These are phyloP conservation scores for Anabas testudineus DNA, from an alignment of 2,797 vertebrate species.

Conservation along the genomic window DNA sequence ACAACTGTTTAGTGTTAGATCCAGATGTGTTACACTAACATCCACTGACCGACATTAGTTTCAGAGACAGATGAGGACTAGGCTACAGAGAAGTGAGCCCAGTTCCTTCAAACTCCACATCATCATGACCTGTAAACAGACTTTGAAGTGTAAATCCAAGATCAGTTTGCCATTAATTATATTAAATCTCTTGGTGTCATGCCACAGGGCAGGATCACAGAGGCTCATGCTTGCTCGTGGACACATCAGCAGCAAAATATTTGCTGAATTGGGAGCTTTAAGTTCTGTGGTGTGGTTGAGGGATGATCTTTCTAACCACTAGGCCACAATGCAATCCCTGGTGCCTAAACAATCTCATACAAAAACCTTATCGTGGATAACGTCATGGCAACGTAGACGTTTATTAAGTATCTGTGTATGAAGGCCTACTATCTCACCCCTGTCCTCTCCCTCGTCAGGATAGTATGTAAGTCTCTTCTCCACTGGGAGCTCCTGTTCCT, in stretches of 20 bases:
- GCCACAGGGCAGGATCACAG: not conserved
- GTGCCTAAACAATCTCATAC: constrained; percentile 60
- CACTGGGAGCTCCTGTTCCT: constrained; percentile 74
- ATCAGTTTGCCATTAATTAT: not conserved
- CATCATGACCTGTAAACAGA: too few relatives aligned
- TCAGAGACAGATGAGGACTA: not conserved
- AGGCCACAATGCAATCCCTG: constrained; percentile 21
- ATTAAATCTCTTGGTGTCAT: not conserved
- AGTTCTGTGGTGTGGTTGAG: constrained; percentile 28
- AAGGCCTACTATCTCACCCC: constrained; percentile 71
- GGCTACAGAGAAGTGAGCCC: too few relatives aligned
- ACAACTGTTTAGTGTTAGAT: not conserved
- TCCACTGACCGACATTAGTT: not conserved
- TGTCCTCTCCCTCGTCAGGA: constrained; percentile 50
- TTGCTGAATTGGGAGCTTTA: constrained; percentile 28
- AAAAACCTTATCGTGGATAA: constrained; percentile 67
- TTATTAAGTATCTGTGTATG: constrained; percentile 55
- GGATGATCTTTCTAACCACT: constrained; percentile 40
- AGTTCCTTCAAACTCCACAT: too few relatives aligned
- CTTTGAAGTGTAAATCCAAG: not conserved
- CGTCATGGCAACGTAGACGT: constrained; percentile 59
- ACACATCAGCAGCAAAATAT: constrained; percentile 9
- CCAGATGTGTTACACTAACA: not conserved
- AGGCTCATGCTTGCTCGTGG: constrained; percentile 7
- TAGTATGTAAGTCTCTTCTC: constrained; percentile 66